Conservation (phyloP, 2,113 vertebrate genomes). For the Phaetusa simplex region DNA sequence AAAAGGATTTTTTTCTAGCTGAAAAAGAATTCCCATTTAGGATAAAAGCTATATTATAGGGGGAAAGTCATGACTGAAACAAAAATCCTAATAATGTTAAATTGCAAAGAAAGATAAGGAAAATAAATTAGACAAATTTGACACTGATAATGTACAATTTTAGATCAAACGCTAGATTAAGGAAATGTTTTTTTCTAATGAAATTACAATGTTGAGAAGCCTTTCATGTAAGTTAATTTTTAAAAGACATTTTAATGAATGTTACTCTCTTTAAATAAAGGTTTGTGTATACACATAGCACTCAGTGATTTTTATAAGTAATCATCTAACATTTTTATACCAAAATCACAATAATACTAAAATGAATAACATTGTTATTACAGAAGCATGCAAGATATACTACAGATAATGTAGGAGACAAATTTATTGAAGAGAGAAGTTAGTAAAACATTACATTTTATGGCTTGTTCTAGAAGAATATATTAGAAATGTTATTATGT, state of each 20-base stretch:
- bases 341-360: neutral
- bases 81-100: constrained; percentile 21
- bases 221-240: neutral
- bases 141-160: neutral
- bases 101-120: constrained; percentile 30
- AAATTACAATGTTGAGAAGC: neutral
- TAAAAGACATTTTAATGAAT: neutral
- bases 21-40: neutral
- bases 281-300: neutral
- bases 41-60: neutral
- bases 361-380: neutral
- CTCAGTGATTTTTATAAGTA: neutral
- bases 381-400: neutral
- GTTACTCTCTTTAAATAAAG: neutral
- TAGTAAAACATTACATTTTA: neutral
- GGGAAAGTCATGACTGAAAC: neutral
- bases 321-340: neutral
- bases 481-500: neutral
- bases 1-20: neutral
- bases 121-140: constrained; percentile 43
- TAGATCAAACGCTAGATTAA: neutral
- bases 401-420: neutral
- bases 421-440: neutral
- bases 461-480: neutral
- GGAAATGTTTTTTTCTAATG: neutral